Percentiles rank a stretch among this genome's conserved stretches.
Conservation (phyloP, 2,888 invertebrate genomes). For the Muscina levida region DNA sequence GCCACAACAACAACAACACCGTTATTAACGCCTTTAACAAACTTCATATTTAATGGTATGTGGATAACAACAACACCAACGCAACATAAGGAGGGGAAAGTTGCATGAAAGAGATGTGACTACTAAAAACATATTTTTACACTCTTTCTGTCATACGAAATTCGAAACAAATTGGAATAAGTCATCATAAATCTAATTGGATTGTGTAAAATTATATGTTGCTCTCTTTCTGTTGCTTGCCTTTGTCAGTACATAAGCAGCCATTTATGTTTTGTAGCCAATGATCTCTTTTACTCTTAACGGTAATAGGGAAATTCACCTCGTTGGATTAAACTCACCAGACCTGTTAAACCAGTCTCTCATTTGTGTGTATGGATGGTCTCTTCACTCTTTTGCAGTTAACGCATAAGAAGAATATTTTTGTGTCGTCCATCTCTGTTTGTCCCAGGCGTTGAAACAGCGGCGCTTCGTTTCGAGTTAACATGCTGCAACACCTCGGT, state of each 20-base stretch:
- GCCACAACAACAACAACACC: slow-evolving; percentile 16
- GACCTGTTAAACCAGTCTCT: not conserved
- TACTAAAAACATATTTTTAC: not conserved
- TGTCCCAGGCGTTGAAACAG: not conserved
- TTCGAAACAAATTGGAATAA: not conserved
- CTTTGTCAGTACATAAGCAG: slow-evolving; percentile 7
- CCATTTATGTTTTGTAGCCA: slow-evolving; percentile 62
- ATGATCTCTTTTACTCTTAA: slow-evolving; percentile 7
- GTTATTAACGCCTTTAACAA: slow-evolving; percentile 23
- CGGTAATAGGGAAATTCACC: not conserved
- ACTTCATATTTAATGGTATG: slow-evolving; percentile 60
- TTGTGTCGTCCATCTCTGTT: not conserved
- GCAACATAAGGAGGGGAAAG: slow-evolving; percentile 53
- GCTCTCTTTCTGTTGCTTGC: not conserved
- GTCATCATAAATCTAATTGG: slow-evolving; percentile 62
- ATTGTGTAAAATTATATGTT: slow-evolving; percentile 10
- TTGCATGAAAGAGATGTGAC: not conserved
- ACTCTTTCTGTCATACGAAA: not conserved
- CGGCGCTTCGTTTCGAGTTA: slow-evolving; percentile 45
- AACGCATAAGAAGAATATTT: not conserved
- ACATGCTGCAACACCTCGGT: slow-evolving; percentile 57
- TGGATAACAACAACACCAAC: too few species aligned
- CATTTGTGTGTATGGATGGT: not conserved
- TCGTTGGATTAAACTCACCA: slow-evolving; percentile 40
- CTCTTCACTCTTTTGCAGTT: slow-evolving; percentile 19